Evolutionary conservation across 23 tunicate genomes (phyloP).

Genomic region (Botrylloides violaceus): DNA sequence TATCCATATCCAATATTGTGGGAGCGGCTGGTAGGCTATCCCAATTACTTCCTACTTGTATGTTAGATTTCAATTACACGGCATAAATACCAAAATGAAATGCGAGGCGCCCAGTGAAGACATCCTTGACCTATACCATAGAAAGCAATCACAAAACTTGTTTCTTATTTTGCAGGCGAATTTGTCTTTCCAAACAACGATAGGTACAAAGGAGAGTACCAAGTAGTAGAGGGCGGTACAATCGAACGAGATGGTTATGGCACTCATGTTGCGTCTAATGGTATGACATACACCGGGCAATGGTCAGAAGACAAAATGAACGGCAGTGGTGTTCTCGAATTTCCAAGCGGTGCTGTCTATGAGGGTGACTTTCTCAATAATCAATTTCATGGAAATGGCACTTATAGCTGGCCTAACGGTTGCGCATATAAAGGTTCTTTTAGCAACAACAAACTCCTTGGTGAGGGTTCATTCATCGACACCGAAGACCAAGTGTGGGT

Average conservation of each 20-base stretch:
- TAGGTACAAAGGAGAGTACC: slow-evolving; percentile 69
- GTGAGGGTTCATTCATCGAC: slow-evolving; percentile 63
- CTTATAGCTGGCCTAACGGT: slow-evolving; percentile 59
- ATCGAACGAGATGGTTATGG: slow-evolving; percentile 63
- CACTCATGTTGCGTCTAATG: slow-evolving; percentile 36
- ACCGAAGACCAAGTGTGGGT: slow-evolving; percentile 53
- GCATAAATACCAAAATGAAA: too few species aligned
- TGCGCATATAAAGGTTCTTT: slow-evolving; percentile 70
- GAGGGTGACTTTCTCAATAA: slow-evolving; percentile 58
- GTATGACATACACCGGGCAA: slow-evolving; percentile 42
- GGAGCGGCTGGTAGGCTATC: too few species aligned
- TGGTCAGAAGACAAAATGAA: slow-evolving; percentile 72
- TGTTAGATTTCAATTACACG: too few species aligned
- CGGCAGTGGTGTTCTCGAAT: slow-evolving; percentile 36
- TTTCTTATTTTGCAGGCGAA: slow-evolving; percentile 44
- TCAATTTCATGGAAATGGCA: slow-evolving; percentile 50
- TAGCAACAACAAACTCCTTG: slow-evolving; percentile 40
- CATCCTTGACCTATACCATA: too few species aligned
- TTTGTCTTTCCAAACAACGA: slow-evolving; percentile 78
- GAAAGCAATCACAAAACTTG: too few species aligned
- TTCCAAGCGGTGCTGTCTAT: slow-evolving; percentile 54
- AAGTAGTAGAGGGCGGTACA: slow-evolving; percentile 27
- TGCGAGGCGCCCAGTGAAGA: too few species aligned
- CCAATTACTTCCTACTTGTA: too few species aligned
- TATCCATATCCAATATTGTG: too few species aligned